phyloP scores from a whole-genome alignment of 2,888 invertebrate genomes.

The Horisme vitalbata region DNA sequence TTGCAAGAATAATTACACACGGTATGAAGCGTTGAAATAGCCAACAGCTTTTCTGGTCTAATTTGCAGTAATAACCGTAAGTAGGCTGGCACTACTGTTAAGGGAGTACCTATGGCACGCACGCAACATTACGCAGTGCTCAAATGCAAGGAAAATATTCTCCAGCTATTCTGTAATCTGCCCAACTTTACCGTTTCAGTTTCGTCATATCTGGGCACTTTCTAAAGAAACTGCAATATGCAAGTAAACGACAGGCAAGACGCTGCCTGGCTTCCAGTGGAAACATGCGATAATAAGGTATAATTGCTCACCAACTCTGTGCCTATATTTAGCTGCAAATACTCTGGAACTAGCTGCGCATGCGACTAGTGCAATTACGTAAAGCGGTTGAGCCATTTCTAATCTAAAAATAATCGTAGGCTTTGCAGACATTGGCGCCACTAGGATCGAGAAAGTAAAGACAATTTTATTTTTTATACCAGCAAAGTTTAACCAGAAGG shows the following conservation, averaged over 20 bases:
- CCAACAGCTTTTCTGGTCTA: conserved; percentile 53
- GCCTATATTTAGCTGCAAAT: conserved; percentile 80
- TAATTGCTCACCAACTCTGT: conserved; percentile 77
- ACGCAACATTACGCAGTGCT: conserved; percentile 67
- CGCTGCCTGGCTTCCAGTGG: conserved; percentile 71
- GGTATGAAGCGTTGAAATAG: conserved; percentile 41
- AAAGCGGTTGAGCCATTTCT: conserved; percentile 83
- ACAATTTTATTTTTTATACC: conserved; percentile 64
- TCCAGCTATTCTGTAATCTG: conserved; percentile 64
- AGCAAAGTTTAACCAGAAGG: conserved; percentile 41
- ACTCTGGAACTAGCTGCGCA: conserved; percentile 77
- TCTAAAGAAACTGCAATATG: conserved; percentile 74
- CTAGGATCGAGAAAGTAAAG: conserved; percentile 79
- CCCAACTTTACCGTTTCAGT: conserved; percentile 65
- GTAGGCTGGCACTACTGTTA: conserved; percentile 44
- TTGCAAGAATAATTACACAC: conserved; percentile 39
- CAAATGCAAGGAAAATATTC: conserved; percentile 61
- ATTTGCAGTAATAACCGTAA: conserved; percentile 51
- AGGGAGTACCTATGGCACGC: conserved; percentile 65
- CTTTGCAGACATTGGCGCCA: conserved; percentile 77
- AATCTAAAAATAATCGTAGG: conserved; percentile 84
- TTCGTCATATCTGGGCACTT: conserved; percentile 78
- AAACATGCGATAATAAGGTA: conserved; percentile 81
- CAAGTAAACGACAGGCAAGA: conserved; percentile 60
- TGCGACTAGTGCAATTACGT: conserved; percentile 81